Evolutionary conservation across 2,888 invertebrate genomes (phyloP), one percentile per base, ranked within the genome.

Genomic region (Hyposoter dolosus): DNA sequence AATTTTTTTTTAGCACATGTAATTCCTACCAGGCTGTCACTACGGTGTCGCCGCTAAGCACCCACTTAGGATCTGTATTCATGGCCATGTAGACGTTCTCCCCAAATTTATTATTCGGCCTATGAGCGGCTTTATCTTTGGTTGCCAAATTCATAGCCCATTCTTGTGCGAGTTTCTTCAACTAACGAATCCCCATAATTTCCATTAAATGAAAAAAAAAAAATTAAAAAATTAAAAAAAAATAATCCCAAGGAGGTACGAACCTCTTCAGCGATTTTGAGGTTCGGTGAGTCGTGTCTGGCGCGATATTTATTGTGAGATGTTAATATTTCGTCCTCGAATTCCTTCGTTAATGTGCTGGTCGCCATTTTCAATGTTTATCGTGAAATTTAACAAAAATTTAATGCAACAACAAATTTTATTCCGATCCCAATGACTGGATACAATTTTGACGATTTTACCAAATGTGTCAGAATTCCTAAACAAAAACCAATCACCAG

Each of bases 161-260:
- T 74, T 93, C 89, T 89, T 93, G 91, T 7, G 93, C 93, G 65
- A 87, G 87, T 66, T 90, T 68, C 82, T 88, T 92, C 83, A 94
- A 56, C 93, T 93, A 28, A 9, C 68, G 81, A 85, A 78, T 71
- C 12, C 15, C n/a, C 15, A 9, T 19, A 6, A 28, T 12, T 32
- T 15, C 77, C 3, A 56, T 23, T 17, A 28, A 5, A 17, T 28
- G 7, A 4, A 7, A 15, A 28, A 66, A 79, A 69, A 32, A 28
- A 1, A 12, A 47, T 17, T 9, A 23, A 72, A 68, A 53, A 40
- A 60, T n/a, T n/a, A 63, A 68, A 81, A 63, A 1, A 28, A 12
- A 28, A 4, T 1, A 68, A 32, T 23, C 9, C 56, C 40, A 68
- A 60, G 47, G 23, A 15, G 50, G 19, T 32, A 53, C 75, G 74